Conservation (phyloP, 1,140 invertebrate species). For the Hydropsyche tenuis region DNA sequence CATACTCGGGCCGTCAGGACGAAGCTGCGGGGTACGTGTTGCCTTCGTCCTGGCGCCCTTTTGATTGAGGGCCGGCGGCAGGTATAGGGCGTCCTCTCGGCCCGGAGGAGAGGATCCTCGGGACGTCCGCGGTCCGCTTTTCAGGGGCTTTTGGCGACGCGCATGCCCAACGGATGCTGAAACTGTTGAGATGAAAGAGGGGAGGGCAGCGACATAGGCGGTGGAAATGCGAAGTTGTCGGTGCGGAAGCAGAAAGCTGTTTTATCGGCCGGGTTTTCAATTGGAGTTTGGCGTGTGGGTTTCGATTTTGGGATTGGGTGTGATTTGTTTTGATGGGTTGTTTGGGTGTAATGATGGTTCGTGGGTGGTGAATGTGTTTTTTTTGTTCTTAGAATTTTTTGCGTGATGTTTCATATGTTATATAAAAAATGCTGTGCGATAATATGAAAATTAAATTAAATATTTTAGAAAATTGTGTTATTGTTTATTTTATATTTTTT, state of each 20-base stretch:
- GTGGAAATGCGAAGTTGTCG: not conserved
- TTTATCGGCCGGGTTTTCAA: not conserved
- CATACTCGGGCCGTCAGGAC: constrained; percentile 37
- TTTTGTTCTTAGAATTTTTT: too few species aligned
- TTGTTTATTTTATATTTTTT: too few species aligned
- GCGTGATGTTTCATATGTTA: too few species aligned
- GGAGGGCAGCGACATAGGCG: not conserved
- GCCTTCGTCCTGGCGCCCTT: constrained; percentile 7
- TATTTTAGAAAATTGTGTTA: too few species aligned
- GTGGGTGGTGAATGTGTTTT: too few species aligned
- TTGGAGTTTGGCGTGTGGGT: not conserved
- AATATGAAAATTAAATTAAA: too few species aligned
- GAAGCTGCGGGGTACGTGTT: constrained; percentile 50
- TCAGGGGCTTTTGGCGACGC: constrained; percentile 34
- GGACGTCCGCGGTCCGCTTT: constrained; percentile 40
- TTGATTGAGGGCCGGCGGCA: not conserved
- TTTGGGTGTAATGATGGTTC: too few species aligned
- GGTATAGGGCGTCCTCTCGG: constrained; percentile 14
- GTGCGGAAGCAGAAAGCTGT: not conserved
- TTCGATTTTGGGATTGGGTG: too few species aligned
- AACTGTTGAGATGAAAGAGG: not conserved
- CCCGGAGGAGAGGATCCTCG: constrained; percentile 18
- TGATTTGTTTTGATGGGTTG: too few species aligned
- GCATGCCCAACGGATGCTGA: constrained; percentile 46
- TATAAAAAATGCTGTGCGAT: too few species aligned